Evolutionary conservation across 1,140 invertebrate genomes (phyloP).

Genomic region (Penaeus chinensis): DNA sequence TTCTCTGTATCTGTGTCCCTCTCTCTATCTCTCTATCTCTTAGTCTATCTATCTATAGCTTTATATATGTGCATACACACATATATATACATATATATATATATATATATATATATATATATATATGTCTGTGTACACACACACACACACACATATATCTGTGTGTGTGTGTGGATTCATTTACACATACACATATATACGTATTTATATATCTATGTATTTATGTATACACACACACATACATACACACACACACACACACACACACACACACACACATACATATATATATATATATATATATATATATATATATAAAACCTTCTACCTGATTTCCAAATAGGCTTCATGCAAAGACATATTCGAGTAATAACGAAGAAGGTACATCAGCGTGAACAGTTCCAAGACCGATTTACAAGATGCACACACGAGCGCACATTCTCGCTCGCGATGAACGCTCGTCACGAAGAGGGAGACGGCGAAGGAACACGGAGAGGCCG

Average conservation of each 20-base stretch:
- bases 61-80: background rate
- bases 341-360: no score
- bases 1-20: no score
- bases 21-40: no score
- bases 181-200: background rate
- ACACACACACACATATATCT: no score
- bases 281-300: background rate
- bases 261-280: background rate
- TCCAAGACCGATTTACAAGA: no score
- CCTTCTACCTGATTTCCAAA: background rate
- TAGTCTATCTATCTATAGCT: no score
- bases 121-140: background rate
- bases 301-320: background rate
- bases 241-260: background rate
- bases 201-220: slow-evolving; percentile 3
- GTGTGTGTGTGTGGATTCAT: background rate
- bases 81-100: background rate
- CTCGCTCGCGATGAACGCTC: background rate
- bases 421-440: no score
- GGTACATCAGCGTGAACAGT: no score
- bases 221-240: background rate
- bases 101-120: background rate
- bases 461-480: background rate
- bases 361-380: no score
- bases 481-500: background rate